Evolutionary conservation across 2,113 vertebrate genomes (phyloP), one percentile per base, ranked within the genome.

Genomic region (Panurus biarmicus): DNA sequence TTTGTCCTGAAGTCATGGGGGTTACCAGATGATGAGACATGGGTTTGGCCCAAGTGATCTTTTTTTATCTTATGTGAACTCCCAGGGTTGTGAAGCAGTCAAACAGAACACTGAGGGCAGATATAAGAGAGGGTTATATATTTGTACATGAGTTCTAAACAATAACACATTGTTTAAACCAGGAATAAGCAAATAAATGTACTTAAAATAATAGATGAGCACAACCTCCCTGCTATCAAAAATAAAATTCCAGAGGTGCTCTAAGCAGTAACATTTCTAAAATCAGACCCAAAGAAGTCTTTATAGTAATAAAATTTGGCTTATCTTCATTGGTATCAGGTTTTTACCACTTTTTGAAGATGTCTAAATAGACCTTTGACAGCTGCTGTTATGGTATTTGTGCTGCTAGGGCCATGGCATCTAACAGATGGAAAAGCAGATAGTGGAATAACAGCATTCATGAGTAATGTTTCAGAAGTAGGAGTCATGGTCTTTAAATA

Each of bases 401-500:
- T 95, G 75, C 90, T 95, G 56, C 79, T 71, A 57, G 48, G 89
- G 90, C 56, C 72, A 50, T 60, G 57, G 60, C 61, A 93, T 83
- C 89, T 77, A 84, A 60, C 79, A 88, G 93, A 95, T 93, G 87
- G 87, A 77, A 93, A 93, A 74, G 56, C 65, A 94, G 93, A 94
- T 93, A 96, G 66, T 51, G 51, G 81, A 86, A 57, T 88, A 83
- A 80, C 61, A 93, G 40, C 84, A 70, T 87, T 94, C 51, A 3
- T 58, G 40, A 95, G 54, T 83, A 91, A 74, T 58, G 62, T 91
- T 95, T 91, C 47, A 73, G 47, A 71, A 93, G 74, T 28, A 65
- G 93, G 75, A 95, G 79, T 91, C 93, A 80, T 33, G 40, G 48
- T 74, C 85, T 90, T 90, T 74, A 96, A 95, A 96, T 95, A 91